Base-by-base conservation (phyloP, 30 jellyfish, hydroid and myxozoan genomes). In the Pseudorhiza aurosa region DNA sequence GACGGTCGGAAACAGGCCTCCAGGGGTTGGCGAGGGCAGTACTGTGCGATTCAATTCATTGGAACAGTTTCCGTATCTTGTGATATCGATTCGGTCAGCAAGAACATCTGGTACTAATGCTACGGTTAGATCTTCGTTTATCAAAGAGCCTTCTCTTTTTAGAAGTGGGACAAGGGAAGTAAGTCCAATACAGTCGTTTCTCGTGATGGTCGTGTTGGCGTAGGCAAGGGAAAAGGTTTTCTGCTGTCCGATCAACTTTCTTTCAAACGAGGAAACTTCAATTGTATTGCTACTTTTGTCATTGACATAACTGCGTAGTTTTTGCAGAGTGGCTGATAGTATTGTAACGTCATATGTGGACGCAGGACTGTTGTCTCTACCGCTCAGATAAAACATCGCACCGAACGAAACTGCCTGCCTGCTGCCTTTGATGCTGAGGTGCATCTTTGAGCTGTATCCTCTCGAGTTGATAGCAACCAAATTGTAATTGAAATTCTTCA, bases 61-160 rank as follows among this genome's bases (percentile, higher is more conserved):
- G 2, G 88, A 33, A 35, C 95, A 84, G 42, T 32, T 15, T 7
- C 95, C 95, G 14, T 69, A 53, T 24, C 84, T 63, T 8, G 33
- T 43, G 18, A 84, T 55, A 42, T 71, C 84, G 25, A 84, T 64
- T 19, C 84, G 35, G 12, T 84, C 87, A 15, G 87, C 60, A 17
- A 51, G 84, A 21, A 84, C 65, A 6, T 57, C 80, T 17, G 95
- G 95, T 12, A 68, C 57, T 21, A 84, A 47, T 9, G 95, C 88
- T 4, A 74, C 32, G 0, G 87, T 72, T 17, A 84, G 51, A 9
- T 69, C 72, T 8, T 35, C 70, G 30, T 84, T 45, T 26, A 72
- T 39, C 82, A 63, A 21, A 35, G 53, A 25, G 2, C 84, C 84
- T 15, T 44, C 47, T 4, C 84, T 32, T 42, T 56, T 47, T 22